phyloP scores from a whole-genome alignment of 2,888 invertebrate species.

The Eulithis prunata region DNA sequence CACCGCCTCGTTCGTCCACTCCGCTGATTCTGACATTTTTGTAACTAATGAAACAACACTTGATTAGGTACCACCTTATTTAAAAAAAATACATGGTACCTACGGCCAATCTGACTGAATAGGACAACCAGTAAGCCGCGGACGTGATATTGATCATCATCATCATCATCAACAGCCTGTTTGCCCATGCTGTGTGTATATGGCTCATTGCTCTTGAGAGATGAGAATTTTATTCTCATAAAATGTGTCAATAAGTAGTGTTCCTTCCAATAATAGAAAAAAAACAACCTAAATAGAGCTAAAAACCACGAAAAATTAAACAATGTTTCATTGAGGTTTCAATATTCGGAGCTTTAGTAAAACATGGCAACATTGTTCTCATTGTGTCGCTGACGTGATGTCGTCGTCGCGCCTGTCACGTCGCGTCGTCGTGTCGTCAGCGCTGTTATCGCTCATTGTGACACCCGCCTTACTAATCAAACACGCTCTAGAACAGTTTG shows the following conservation, averaged over 20 bases:
- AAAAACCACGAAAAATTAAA: not conserved
- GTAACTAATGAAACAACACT: not conserved
- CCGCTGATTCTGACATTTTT: conserved; percentile 50
- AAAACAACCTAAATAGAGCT: not conserved
- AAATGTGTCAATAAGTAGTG: no score
- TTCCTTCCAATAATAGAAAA: not conserved
- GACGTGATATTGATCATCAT: no score
- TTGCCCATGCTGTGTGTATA: no score
- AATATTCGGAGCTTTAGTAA: not conserved
- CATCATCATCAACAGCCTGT: no score
- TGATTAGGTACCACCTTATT: no score
- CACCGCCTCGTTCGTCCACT: conserved; percentile 67
- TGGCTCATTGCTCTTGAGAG: no score
- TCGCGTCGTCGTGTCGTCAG: not conserved
- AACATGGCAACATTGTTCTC: conserved; percentile 4
- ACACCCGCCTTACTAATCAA: conserved; percentile 3
- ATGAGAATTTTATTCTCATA: no score
- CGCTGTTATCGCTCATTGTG: not conserved
- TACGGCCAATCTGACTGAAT: no score
- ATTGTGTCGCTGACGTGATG: not conserved
- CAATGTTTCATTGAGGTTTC: no score
- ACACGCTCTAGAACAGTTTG: not conserved
- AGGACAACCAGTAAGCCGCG: no score
- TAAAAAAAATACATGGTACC: no score
- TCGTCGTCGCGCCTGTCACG: not conserved